Evolutionary conservation across 1,140 invertebrate genomes (phyloP), one percentile per base, ranked within the genome.

Genomic region (Anastrepha obliqua): DNA sequence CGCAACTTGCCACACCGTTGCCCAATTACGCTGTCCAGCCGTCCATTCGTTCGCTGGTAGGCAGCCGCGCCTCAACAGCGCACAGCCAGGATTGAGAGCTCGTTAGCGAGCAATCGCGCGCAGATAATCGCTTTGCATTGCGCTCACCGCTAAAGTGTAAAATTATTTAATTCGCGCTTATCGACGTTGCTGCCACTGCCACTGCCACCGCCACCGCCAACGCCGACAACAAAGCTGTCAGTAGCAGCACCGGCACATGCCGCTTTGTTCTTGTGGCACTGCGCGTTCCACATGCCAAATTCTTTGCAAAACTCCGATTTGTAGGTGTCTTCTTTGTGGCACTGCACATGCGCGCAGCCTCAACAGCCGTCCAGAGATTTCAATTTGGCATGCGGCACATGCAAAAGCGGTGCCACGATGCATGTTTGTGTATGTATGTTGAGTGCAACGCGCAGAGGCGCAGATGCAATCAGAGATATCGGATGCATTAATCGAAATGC

Each of bases 161-260:
- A 81, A 81, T 81, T 81, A 81, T 81, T 81, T 81, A 81, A 81
- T 81, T 81, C 74, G 74, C 74, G 15, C 74, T 81, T 81, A 81
- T 81, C 74, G 74, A 74, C 17, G 9, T 29, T 44, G 44, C 47
- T 20, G 74, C 13, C 17, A 15, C 44, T 17, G 9, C 17, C 42
- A 17, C 5, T 1, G 42, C 42, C 42, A 15, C 29, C 7, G 47
- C 11, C 70, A 47, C 42, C 20, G n/a, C 2, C 67, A 42, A 42
- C 47, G 20, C n/a, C 47, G 47, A 81, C 51, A 20, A 47, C 47
- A 55, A 55, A 20, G 51, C 74, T 81, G 74, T 81, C 47, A 81
- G 74, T 81, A 81, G 47, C 74, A 55, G 74, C 47, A 81, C 6
- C 74, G 47, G 47, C 47, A 55, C 15, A 20, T 55, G 74, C 47